Conservation (phyloP, 2,797 vertebrate genomes). For the Amblyraja radiata region DNA sequence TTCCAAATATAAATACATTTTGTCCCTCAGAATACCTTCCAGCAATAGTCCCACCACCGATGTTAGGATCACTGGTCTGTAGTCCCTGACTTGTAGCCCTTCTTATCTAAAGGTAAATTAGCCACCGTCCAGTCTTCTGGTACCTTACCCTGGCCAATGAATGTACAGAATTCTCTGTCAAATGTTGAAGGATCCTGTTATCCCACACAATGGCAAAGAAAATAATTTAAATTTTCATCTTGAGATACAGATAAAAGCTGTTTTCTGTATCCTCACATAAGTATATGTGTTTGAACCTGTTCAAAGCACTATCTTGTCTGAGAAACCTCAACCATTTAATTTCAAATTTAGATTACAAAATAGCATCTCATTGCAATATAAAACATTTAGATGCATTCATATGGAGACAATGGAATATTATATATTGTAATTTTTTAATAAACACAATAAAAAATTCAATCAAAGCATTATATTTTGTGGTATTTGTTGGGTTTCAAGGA, state of each 20-base stretch:
- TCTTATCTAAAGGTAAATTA: too few species aligned
- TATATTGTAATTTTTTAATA: background rate
- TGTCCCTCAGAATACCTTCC: too few species aligned
- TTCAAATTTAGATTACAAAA: background rate
- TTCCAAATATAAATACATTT: too few species aligned
- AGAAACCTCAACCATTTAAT: background rate
- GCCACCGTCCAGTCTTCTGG: too few species aligned
- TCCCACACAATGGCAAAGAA: background rate
- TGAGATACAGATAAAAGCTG: background rate
- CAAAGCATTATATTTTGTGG: background rate
- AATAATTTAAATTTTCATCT: background rate
- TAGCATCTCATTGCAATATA: background rate
- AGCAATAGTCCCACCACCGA: too few species aligned
- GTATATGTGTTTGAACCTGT: background rate
- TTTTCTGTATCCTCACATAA: background rate
- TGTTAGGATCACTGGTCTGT: too few species aligned
- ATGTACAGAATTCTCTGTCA: too few species aligned
- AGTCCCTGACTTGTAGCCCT: too few species aligned
- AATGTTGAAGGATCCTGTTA: background rate
- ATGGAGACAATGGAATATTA: background rate
- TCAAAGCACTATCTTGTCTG: background rate
- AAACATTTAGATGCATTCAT: background rate
- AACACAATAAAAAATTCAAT: background rate
- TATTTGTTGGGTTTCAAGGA: constrained; percentile 6
- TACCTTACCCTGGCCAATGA: too few species aligned